Percentiles rank a stretch among this genome's conserved stretches.
These are phyloP conservation scores for Bergia sp. DNA, from an alignment of 92 coral and sea anemone genomes.

Conservation along the genomic window DNA sequence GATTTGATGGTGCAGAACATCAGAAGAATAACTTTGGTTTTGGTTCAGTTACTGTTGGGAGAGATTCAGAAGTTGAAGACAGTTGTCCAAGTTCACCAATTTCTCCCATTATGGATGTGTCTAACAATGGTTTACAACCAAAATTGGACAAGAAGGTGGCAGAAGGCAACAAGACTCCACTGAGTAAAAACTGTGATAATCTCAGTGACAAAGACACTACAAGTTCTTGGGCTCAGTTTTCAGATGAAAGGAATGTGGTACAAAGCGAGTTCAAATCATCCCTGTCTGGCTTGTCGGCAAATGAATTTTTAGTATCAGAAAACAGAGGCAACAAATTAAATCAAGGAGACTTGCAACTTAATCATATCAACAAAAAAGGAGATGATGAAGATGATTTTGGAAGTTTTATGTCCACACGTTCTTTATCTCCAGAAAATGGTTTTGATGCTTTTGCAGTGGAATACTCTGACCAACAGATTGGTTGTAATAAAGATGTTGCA, in stretches of 20 bases:
- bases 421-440: neutral
- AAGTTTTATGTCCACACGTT: neutral
- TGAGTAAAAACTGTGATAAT: neutral
- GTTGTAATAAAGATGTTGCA: neutral
- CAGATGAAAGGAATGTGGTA: neutral
- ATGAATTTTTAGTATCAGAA: neutral
- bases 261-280: neutral
- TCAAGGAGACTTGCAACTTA: neutral
- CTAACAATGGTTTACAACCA: neutral
- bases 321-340: neutral
- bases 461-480: neutral
- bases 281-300: neutral
- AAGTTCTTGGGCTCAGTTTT: neutral
- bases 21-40: neutral
- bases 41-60: neutral
- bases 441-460: neutral
- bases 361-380: neutral
- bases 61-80: neutral
- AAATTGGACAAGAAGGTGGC: neutral
- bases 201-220: neutral
- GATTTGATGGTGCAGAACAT: slow-evolving; percentile 12
- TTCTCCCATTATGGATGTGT: neutral
- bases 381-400: neutral
- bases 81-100: slow-evolving; percentile 9
- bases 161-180: neutral